phyloP scores from a whole-genome alignment of 2,113 vertebrate genomes.

The Gymnocephalus cernua region DNA sequence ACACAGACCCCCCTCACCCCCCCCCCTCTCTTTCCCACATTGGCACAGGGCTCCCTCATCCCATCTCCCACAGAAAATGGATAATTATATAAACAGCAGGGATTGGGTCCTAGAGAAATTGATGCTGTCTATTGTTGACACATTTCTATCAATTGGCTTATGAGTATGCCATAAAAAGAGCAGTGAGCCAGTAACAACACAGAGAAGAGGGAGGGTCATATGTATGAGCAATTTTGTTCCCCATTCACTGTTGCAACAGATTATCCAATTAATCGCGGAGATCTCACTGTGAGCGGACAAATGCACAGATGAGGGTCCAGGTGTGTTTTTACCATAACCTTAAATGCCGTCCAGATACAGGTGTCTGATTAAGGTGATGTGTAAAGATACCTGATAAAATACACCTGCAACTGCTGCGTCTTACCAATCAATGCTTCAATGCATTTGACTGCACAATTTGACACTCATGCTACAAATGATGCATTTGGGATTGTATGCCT shows the following conservation, averaged over 20 bases:
- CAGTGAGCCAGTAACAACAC: slow-evolving; percentile 5
- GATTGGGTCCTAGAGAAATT: slow-evolving; percentile 69
- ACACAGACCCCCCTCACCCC: slow-evolving; percentile 1
- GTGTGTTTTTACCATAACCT: neutral
- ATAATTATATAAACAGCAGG: slow-evolving; percentile 79
- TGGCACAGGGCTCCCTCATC: slow-evolving; percentile 43
- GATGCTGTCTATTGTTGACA: slow-evolving; percentile 65
- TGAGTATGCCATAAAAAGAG: slow-evolving; percentile 36
- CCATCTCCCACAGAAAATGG: slow-evolving; percentile 73
- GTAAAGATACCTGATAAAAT: slow-evolving; percentile 1
- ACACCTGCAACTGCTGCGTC: neutral
- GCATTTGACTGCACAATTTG: neutral
- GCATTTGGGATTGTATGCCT: neutral
- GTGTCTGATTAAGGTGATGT: neutral
- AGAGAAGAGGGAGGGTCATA: neutral
- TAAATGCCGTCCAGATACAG: neutral
- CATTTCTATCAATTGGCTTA: slow-evolving; percentile 63
- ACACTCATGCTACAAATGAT: slow-evolving; percentile 8
- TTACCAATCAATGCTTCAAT: neutral
- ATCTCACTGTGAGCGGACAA: neutral
- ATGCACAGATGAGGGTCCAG: neutral
- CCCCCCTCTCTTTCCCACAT: slow-evolving; percentile 30
- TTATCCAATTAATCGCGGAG: slow-evolving; percentile 4
- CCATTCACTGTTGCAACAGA: neutral
- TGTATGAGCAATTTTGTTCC: neutral